Base-by-base conservation (phyloP, 2,888 invertebrate genomes). In the Agriotes lineatus region DNA sequence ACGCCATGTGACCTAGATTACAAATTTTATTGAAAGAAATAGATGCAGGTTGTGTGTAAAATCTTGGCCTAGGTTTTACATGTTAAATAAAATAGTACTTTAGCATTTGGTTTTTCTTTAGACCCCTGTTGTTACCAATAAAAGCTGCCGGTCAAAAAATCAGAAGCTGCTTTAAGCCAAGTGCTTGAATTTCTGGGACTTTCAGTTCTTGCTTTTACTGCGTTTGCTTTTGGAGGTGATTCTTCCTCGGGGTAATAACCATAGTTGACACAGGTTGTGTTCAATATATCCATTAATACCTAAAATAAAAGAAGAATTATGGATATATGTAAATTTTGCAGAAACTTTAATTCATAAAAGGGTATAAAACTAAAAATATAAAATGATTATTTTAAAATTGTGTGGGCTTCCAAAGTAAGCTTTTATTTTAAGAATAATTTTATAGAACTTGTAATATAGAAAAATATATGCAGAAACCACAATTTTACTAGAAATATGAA, bases 81-180 rank as follows among this genome's bases (percentile, higher is more conserved):
- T 67, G 67, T 72, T 71, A 64, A 72, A 69, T 64, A 64, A 64
- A 67, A 63, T 70, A 70, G 60, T 65, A 52, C 52, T 52, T 52
- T 33, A 33, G 18, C 6, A 33, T 33, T 16, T 33, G 16, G 7
- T 25, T 10, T 52, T 30, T 18, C n/a, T 52, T 33, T 52, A 2
- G 16, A 30, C 12, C 12, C 5, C 18, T 22, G 7, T 4, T 48
- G 56, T 71, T 58, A 79, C 79, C 79, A 80, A 68, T 80, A 80
- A 72, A 80, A 79, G 10, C 79, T 78, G 30, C 78, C 77, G 50
- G 73, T 78, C 75, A 76, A 78, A 58, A 78, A 77, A 37, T 77
- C 75, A 0, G 72, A 52, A 4, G 77, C 70, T 1, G 75, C 72
- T 71, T 77, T 77, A 0, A 79, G 35, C 60, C 76, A 64, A 20